phyloP scores from a whole-genome alignment of 2,888 invertebrate species.

The Suillia variegata region DNA sequence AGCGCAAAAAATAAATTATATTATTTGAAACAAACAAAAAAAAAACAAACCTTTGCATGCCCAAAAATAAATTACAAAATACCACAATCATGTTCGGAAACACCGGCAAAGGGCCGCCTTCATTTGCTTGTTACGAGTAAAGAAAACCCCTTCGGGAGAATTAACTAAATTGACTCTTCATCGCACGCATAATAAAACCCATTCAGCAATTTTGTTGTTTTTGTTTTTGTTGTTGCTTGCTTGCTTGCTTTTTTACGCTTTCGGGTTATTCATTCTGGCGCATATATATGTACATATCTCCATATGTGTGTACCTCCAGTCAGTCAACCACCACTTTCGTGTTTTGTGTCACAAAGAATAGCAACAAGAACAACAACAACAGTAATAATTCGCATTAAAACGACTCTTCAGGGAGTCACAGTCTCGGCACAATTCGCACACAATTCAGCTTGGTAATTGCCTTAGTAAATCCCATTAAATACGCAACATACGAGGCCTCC shows the following conservation, averaged over 20 bases:
- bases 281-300: too few species aligned
- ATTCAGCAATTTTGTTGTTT: background rate
- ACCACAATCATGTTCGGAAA: too few species aligned
- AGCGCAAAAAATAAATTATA: too few species aligned
- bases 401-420: conserved; percentile 1
- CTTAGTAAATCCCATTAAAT: conserved; percentile 1
- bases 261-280: too few species aligned
- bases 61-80: too few species aligned
- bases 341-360: background rate
- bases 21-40: too few species aligned
- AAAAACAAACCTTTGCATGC: too few species aligned
- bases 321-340: background rate
- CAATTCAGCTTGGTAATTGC: conserved; percentile 5
- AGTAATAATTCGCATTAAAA: background rate
- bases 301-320: too few species aligned
- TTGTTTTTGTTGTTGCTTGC: background rate
- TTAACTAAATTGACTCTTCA: conserved; percentile 6
- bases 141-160: background rate
- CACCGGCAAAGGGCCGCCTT: too few species aligned
- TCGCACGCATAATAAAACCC: background rate
- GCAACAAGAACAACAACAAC: background rate
- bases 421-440: conserved; percentile 1
- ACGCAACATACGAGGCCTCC: background rate
- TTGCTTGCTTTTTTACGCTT: too few species aligned
- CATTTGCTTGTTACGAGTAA: too few species aligned